phyloP scores from a whole-genome alignment of 64 coral and sea anemone species.

The Catalaphyllia jardinei region DNA sequence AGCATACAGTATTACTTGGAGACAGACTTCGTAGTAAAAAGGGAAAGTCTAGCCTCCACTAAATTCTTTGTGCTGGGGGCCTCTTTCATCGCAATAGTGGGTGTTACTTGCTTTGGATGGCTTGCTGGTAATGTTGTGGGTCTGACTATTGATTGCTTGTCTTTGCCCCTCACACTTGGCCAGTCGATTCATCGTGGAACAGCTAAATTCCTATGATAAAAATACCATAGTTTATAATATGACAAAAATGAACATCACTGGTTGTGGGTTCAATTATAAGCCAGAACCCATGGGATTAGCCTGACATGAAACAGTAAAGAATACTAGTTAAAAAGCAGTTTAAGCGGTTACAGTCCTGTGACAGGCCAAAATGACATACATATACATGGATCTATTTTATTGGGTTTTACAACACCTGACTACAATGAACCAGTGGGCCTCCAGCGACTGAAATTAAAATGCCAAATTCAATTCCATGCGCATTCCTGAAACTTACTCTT shows the following conservation, averaged over 20 bases:
- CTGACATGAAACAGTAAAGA: neutral
- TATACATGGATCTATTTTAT: too few species aligned
- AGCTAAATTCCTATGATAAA: neutral
- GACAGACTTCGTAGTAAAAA: too few species aligned
- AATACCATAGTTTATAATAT: neutral
- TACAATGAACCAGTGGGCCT: too few species aligned
- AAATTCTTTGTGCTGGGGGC: neutral
- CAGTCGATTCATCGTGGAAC: neutral
- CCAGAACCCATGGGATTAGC: neutral
- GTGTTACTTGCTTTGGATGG: constrained; percentile 5
- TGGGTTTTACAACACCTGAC: too few species aligned
- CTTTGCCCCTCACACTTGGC: neutral
- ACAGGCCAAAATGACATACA: too few species aligned
- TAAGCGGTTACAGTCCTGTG: too few species aligned
- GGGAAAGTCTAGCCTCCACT: too few species aligned
- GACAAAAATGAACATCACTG: neutral
- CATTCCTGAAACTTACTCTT: too few species aligned
- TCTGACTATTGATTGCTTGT: neutral
- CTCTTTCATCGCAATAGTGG: neutral
- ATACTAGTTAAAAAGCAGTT: too few species aligned
- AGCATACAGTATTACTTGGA: too few species aligned
- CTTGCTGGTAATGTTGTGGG: neutral
- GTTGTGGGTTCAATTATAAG: neutral
- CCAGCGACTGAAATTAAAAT: too few species aligned
- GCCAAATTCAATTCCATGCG: too few species aligned